Conservation (phyloP, 1,140 invertebrate genomes). For the Dendrolimus kikuchii region DNA sequence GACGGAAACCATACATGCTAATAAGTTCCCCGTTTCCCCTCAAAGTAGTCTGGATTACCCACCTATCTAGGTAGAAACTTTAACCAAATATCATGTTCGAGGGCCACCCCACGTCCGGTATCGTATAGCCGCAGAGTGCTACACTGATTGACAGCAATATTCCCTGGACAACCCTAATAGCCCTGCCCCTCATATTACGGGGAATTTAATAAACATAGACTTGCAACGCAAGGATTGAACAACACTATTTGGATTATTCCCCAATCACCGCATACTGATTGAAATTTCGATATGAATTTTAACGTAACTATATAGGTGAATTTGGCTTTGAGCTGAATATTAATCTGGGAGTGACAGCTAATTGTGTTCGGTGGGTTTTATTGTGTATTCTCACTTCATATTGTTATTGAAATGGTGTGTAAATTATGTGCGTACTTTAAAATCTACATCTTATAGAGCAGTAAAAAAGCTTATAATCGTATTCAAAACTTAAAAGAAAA, state of each 20-base stretch:
- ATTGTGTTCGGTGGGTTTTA: too few species aligned
- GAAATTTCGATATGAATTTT: conserved; percentile 30
- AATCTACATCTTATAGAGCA: too few species aligned
- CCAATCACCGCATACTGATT: conserved; percentile 32
- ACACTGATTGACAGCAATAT: conserved; percentile 52
- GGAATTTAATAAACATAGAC: conserved; percentile 58
- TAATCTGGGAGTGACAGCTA: too few species aligned
- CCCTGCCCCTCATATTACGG: conserved; percentile 47
- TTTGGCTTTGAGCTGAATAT: not conserved
- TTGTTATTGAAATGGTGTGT: too few species aligned
- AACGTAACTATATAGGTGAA: conserved; percentile 4
- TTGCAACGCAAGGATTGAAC: conserved; percentile 40
- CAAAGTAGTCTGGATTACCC: not conserved
- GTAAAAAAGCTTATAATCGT: too few species aligned
- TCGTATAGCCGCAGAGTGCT: conserved; percentile 31
- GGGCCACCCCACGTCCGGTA: conserved; percentile 32
- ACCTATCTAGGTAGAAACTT: too few species aligned
- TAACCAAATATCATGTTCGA: conserved; percentile 9
- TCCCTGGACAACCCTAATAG: conserved; percentile 53
- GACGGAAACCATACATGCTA: too few species aligned
- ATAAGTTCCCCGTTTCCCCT: conserved; percentile 28
- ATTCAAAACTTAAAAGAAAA: too few species aligned
- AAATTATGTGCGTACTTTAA: too few species aligned
- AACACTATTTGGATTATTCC: conserved; percentile 44
- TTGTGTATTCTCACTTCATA: too few species aligned